Evolutionary conservation across 1,140 invertebrate genomes (phyloP).

Genomic region (Drosophila willistoni): DNA sequence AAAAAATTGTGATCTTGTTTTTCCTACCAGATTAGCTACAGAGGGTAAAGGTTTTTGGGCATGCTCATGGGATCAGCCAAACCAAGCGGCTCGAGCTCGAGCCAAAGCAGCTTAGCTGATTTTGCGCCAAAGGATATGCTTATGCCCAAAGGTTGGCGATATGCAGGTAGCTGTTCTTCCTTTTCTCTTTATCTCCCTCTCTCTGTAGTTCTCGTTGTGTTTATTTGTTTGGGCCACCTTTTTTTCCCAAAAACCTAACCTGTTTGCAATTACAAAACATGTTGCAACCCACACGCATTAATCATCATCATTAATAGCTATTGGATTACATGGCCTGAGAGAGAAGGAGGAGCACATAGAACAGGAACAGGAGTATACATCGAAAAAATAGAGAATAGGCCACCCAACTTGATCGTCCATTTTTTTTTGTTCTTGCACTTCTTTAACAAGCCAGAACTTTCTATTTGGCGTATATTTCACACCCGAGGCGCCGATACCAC

Average conservation of each 20-base stretch:
- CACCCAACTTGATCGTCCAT: slow-evolving; percentile 41
- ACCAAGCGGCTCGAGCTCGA: slow-evolving; percentile 48
- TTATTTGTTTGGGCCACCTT: slow-evolving; percentile 34
- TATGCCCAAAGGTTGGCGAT: slow-evolving; percentile 2
- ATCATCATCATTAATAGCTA: slow-evolving; percentile 74
- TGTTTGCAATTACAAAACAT: slow-evolving; percentile 76
- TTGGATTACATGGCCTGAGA: slow-evolving; percentile 47
- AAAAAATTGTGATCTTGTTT: slow-evolving; percentile 79
- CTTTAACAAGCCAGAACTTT: slow-evolving; percentile 56
- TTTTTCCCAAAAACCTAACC: slow-evolving; percentile 33
- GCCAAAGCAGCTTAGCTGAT: slow-evolving; percentile 72
- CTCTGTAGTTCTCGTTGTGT: slow-evolving; percentile 19
- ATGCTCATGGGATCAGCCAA: slow-evolving; percentile 47
- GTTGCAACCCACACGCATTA: slow-evolving; percentile 62
- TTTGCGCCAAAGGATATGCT: slow-evolving; percentile 10
- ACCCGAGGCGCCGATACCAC: slow-evolving; percentile 59
- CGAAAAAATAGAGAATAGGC: slow-evolving; percentile 13
- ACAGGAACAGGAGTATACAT: slow-evolving; percentile 28
- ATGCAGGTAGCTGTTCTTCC: slow-evolving; percentile 52
- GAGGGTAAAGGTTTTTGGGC: neutral
- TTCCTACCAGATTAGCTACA: slow-evolving; percentile 66
- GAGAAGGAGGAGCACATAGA: neutral
- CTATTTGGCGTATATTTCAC: slow-evolving; percentile 57
- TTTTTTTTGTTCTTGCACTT: slow-evolving; percentile 28
- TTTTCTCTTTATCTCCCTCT: neutral